Percentiles rank a stretch among this genome's conserved stretches.
Evolutionary conservation across 2,888 invertebrate species (phyloP).

Genomic region (Drosophila prolongata): DNA sequence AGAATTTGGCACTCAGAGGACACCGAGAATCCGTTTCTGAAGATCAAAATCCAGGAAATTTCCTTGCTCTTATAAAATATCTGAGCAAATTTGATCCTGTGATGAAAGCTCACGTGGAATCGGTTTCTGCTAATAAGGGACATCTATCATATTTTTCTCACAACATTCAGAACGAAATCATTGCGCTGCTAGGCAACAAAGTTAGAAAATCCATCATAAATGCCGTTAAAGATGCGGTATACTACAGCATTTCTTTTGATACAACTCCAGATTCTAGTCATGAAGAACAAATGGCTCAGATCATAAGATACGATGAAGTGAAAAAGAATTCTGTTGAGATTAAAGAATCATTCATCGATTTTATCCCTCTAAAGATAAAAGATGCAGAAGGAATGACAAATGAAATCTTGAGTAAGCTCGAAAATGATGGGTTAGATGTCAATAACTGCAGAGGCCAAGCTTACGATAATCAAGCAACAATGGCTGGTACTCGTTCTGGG

Average conservation of each 20-base stretch:
- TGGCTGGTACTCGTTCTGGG: constrained; percentile 5
- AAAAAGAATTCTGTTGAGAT: constrained; percentile 2
- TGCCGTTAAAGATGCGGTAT: constrained; percentile 3
- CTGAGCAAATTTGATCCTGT: background rate
- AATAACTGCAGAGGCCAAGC: constrained; percentile 6
- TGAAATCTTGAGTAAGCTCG: background rate
- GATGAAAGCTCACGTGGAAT: no score
- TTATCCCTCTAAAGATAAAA: background rate
- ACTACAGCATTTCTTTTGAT: constrained; percentile 5
- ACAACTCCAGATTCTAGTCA: constrained; percentile 5
- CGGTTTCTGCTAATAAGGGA: background rate
- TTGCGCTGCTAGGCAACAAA: background rate
- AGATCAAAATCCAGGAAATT: no score
- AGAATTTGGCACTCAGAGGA: no score
- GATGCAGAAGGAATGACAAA: background rate
- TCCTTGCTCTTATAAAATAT: no score
- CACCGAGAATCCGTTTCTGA: no score
- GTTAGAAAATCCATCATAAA: constrained; percentile 1
- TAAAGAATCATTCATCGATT: constrained; percentile 2
- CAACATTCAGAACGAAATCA: background rate
- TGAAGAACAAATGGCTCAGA: constrained; percentile 3
- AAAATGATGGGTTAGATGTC: constrained; percentile 2
- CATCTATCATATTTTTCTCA: background rate
- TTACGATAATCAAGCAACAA: constrained; percentile 4
- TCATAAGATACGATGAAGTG: constrained; percentile 2